phyloP scores from a whole-genome alignment of 2,113 vertebrate genomes.

The Caracal caracal region DNA sequence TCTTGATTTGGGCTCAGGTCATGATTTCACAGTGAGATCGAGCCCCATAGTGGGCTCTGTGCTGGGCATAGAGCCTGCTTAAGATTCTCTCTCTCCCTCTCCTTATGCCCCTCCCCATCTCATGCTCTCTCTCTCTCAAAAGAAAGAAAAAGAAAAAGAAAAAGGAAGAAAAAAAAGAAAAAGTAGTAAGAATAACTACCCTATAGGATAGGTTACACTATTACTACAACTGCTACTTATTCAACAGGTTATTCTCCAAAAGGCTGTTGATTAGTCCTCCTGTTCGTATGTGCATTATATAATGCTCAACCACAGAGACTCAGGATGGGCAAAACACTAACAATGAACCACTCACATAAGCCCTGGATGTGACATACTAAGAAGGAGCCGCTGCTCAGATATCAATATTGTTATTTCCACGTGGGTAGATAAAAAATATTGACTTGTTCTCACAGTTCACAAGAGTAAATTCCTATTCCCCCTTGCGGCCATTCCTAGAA shows the following conservation, averaged over 20 bases:
- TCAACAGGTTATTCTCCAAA: not conserved
- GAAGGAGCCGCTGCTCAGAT: not conserved
- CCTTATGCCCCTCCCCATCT: no score
- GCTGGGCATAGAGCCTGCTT: no score
- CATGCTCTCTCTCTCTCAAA: no score
- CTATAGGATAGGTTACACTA: not conserved
- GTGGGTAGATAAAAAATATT: not conserved
- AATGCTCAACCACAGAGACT: not conserved
- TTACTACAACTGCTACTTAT: not conserved
- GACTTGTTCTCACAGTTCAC: not conserved
- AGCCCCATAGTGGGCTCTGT: no score
- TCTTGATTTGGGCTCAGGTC: no score
- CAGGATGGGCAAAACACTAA: not conserved
- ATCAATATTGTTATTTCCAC: constrained; percentile 10
- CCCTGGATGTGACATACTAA: not conserved
- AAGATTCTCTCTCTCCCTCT: no score
- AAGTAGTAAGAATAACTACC: not conserved
- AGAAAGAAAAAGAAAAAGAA: no score
- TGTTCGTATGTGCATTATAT: not conserved
- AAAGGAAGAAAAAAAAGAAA: no score
- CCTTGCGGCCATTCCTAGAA: constrained; percentile 64
- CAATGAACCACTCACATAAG: not conserved
- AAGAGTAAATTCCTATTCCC: not conserved
- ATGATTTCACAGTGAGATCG: no score
- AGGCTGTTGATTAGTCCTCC: not conserved